Base-by-base conservation (phyloP, 2,113 vertebrate genomes). In the Misgurnus anguillicaudatus region DNA sequence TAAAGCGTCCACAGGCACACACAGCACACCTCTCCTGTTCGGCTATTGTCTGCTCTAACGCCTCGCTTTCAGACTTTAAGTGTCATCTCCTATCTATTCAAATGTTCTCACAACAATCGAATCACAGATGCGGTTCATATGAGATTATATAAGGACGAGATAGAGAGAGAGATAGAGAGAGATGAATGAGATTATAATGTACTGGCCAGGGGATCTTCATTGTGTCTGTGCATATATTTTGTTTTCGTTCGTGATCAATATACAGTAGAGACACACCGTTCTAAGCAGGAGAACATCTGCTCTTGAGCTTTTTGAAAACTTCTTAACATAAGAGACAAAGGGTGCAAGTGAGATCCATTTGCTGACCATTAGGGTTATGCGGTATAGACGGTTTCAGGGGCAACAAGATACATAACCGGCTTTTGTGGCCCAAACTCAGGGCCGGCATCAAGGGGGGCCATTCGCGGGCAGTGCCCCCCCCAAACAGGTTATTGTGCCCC, bases 31-130 rank as follows among this genome's bases (percentile, higher is more conserved):
- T 36, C 63, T 71, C 60, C 45, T 39, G 41, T 61, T 55, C 6
- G 4, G 0, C 63, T 72, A 71, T 80, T 80, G 73, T 83, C 62
- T 80, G 67, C 58, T 77, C 64, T 70, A 83, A 77, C 21, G 42
- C 31, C 67, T 63, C 53, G 77, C 58, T 80, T 51, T 68, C 16
- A 61, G 21, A 17, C 31, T 69, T 63, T 39, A 39, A 64, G 78
- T 72, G 62, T 83, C 67, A 72, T 80, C 67, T 53, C 47, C 61
- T n/a, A 10, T 63, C 42, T 71, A 66, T 77, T 67, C 68, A 77
- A 71, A 77, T 41, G 38, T 36, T 65, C 58, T 61, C 64, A 24
- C 24, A 6, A 75, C 77, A 83, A 74, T 83, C 71, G 48, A 63
- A 79, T 36, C 72, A 48, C 3, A 69, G 63, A 36, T 19, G 5